phyloP scores from a whole-genome alignment of 2,888 invertebrate species.

The Harpagoxenus sublaevis region DNA sequence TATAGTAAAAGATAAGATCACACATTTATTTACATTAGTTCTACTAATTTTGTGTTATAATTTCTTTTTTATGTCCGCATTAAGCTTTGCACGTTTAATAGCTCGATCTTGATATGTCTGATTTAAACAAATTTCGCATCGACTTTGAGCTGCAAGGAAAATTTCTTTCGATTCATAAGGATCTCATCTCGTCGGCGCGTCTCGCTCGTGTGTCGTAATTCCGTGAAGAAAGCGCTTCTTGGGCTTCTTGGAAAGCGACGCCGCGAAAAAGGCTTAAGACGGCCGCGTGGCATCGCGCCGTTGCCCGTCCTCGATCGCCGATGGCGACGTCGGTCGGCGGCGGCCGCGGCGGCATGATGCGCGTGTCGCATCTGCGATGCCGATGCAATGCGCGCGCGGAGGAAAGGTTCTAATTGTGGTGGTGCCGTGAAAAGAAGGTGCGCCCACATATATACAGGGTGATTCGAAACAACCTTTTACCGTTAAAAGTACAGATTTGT shows the following conservation, averaged over 20 bases:
- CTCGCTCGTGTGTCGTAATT: no score
- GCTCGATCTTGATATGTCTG: no score
- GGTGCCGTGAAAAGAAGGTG: conserved; percentile 65
- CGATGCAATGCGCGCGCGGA: conserved; percentile 37
- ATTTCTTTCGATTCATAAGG: neutral
- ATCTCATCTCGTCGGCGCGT: neutral
- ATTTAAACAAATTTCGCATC: neutral
- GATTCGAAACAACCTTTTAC: no score
- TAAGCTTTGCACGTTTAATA: neutral
- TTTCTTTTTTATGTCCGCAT: neutral
- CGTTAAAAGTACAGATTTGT: no score
- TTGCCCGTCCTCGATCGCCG: no score
- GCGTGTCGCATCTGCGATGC: conserved; percentile 29
- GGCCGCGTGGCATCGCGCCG: neutral
- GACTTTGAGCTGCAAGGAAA: neutral
- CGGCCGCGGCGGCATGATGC: conserved; percentile 5
- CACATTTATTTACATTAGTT: neutral
- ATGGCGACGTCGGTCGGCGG: no score
- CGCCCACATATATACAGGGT: conserved; percentile 47
- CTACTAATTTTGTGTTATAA: neutral
- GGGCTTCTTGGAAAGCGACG: neutral
- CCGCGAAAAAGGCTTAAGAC: neutral
- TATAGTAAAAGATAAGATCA: neutral
- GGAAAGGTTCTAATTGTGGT: conserved; percentile 49
- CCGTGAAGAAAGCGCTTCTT: no score